Conservation (phyloP, 1,140 invertebrate genomes). For the Ylistrum balloti region DNA sequence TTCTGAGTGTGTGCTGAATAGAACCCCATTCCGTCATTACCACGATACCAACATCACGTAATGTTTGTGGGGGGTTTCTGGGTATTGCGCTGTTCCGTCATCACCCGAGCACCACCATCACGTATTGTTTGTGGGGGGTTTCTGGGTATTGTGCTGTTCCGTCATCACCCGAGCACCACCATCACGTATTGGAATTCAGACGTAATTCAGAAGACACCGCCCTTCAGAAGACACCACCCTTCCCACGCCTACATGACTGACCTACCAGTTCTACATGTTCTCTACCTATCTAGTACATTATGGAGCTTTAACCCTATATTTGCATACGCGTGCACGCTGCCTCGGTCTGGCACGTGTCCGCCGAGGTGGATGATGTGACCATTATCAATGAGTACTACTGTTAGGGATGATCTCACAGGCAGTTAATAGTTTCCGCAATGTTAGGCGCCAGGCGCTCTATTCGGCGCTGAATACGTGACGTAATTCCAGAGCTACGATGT, state of each 20-base stretch:
- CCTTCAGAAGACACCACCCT: too few species aligned
- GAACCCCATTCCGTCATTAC: too few species aligned
- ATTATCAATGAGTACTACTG: not conserved
- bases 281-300: not conserved
- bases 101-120: too few species aligned
- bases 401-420: not conserved
- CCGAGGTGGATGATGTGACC: not conserved
- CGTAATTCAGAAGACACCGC: too few species aligned
- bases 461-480: not conserved
- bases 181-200: too few species aligned
- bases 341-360: slow-evolving; percentile 8
- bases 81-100: too few species aligned
- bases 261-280: not conserved
- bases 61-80: too few species aligned
- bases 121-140: too few species aligned
- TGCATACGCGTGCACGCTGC: not conserved
- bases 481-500: not conserved
- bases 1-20: too few species aligned
- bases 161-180: too few species aligned
- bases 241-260: not conserved
- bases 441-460: not conserved
- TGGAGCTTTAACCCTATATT: not conserved
- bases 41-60: too few species aligned
- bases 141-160: too few species aligned
- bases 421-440: not conserved